Base-by-base conservation (phyloP, 2,888 invertebrate genomes). In the Cactoblastis cactorum region DNA sequence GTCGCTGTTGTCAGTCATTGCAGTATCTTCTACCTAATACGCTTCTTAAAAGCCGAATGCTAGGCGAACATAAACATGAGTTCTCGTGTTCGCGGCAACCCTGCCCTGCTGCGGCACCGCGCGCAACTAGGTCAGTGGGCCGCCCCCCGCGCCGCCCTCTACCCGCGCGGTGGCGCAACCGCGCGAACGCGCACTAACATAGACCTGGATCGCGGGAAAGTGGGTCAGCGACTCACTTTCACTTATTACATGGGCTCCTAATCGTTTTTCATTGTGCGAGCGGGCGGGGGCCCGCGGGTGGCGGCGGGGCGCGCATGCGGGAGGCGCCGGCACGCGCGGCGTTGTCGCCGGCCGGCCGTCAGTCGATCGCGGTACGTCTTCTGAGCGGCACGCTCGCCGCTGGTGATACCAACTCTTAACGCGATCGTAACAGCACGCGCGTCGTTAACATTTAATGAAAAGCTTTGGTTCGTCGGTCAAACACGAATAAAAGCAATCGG, bases 161-260 rank as follows among this genome's bases (percentile, higher is more conserved):
- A 85, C 81, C 83, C 83, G 83, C 77, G 76, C 79, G 77, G 83
- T 84, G 83, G 90, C 91, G 83, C 83, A 84, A 83, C 80, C 79
- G 82, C 85, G 85, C 84, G 84, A 87, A 83, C 88, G 85, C 85
- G 87, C 87, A 88, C 93, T 94, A 94, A 95, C 95, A 95, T 95
- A 95, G 95, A 95, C 95, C 95, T 95, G 95, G 94, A 95, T 95
- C 94, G 93, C 91, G 91, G 92, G 94, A 95, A 96, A 95, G 95
- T 95, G 93, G 95, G 95, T 95, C 95, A 95, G 92, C 92, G 91
- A 92, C 91, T 94, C 94, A 94, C 95, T 95, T 95, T 95, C 94
- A 95, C 95, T 95, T 94, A 93, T 94, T 94, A 93, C 94, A 94
- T 93, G 92, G 93, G 92, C 91, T 91, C 91, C 92, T 92, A 92